Percentiles rank a stretch among this genome's conserved stretches.
phyloP scores from a whole-genome alignment of 2,797 vertebrate genomes.

The Rhodeus uyekii region DNA sequence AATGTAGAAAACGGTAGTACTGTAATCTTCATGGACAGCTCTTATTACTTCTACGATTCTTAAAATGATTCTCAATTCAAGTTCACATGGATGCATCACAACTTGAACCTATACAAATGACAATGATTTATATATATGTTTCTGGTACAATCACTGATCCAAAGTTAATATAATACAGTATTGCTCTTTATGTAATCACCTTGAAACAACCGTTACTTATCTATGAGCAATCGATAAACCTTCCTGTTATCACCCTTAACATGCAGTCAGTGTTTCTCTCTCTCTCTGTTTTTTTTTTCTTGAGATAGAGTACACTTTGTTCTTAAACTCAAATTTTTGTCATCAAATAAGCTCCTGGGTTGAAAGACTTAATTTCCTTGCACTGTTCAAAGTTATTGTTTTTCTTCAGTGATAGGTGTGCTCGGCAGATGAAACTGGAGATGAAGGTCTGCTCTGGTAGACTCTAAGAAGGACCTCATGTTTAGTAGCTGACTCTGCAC shows the following conservation, averaged over 20 bases:
- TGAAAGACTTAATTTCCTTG: background rate
- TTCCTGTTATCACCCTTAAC: background rate
- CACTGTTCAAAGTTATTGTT: background rate
- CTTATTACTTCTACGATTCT: background rate
- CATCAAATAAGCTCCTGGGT: background rate
- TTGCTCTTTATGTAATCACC: constrained; percentile 21
- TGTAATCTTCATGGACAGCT: constrained; percentile 16
- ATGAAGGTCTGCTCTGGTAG: constrained; percentile 79
- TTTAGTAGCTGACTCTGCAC: constrained; percentile 84
- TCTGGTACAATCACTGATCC: constrained; percentile 4
- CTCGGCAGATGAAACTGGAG: constrained; percentile 64
- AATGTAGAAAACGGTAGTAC: constrained; percentile 1
- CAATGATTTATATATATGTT: background rate
- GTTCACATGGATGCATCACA: background rate
- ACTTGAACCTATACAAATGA: background rate
- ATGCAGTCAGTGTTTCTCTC: background rate
- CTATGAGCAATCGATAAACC: background rate
- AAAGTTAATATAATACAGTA: constrained; percentile 15
- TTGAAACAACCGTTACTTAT: constrained; percentile 5
- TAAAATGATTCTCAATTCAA: background rate
- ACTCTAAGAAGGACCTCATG: constrained; percentile 95
- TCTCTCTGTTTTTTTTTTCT: background rate
- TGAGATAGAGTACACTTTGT: background rate
- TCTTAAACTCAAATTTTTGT: background rate
- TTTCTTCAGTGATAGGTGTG: constrained; percentile 72